Base-by-base conservation (phyloP, 2,113 vertebrate genomes). In the Ageneiosus marmoratus region DNA sequence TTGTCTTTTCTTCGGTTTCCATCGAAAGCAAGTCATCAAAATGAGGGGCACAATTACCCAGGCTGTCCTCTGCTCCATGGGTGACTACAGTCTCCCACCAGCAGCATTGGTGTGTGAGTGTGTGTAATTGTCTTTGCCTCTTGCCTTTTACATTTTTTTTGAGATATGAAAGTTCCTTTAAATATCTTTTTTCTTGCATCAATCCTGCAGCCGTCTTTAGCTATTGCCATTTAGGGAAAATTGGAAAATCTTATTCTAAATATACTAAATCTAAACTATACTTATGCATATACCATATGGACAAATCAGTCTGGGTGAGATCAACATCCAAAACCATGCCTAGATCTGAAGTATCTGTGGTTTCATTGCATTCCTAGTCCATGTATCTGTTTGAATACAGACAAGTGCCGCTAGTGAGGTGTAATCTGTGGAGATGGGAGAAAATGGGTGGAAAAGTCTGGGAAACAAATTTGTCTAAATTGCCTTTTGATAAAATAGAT, bases 1-100 rank as follows among this genome's bases (percentile, higher is more conserved):
- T 95, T 93, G 94, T 94, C 91, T 93, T 94, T 94, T 93, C 90
- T 89, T 89, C 91, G 91, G 92, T 93, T 94, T 95, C 92, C 92
- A 92, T 94, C 91, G 92, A 93, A 95, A 93, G 91, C 91, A 91
- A 92, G 90, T 93, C 91, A 92, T 93, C 90, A 92, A 91, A 94
- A 92, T 86, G 92, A 92, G 92, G 91, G 84, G 89, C 89, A 92
- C 92, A 92, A 93, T 93, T 93, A 93, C 92, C 89, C 89, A 89
- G 89, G 86, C 90, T 86, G 89, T 89, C 85, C 89, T 92, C 84
- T 88, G 90, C 91, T 92, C 92, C 82, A 88, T 79, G 91, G 91
- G 92, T 90, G 91, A 89, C 88, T 87, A 88, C 87, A 86, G 89
- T 89, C 87, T 89, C 90, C 90, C 87, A 84, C 88, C 86, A 87